These are phyloP conservation scores for Misgurnus anguillicaudatus DNA, from an alignment of 2,113 vertebrate genomes.

Conservation along the genomic window DNA sequence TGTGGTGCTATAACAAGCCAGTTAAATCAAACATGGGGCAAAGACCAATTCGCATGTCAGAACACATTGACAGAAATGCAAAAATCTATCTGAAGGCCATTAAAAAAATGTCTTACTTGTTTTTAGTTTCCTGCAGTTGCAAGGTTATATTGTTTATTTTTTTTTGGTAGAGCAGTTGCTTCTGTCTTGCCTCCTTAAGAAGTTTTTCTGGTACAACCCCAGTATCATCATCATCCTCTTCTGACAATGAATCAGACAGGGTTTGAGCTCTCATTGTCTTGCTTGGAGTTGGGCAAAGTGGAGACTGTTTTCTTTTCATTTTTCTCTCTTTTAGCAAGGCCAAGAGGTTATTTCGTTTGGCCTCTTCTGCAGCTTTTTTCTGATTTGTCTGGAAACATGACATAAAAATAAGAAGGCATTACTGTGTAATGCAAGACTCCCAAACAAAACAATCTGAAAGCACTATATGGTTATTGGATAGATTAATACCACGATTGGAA, in stretches of 20 bases:
- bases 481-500: too few relatives aligned
- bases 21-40: slow-evolving; percentile 5
- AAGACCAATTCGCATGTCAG: background rate
- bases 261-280: background rate
- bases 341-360: background rate
- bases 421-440: too few relatives aligned
- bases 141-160: background rate
- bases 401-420: too few relatives aligned
- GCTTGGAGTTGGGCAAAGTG: slow-evolving; percentile 9
- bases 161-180: background rate
- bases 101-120: background rate
- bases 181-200: background rate
- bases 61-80: too few relatives aligned
- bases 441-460: too few relatives aligned
- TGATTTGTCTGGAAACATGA: background rate
- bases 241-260: background rate
- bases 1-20: background rate
- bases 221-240: slow-evolving; percentile 7
- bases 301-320: background rate
- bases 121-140: slow-evolving; percentile 4
- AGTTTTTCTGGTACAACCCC: slow-evolving; percentile 5
- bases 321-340: background rate
- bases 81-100: background rate
- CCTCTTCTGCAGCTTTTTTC: slow-evolving; percentile 1
- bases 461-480: too few relatives aligned